Conservation (phyloP, 2,113 vertebrate genomes). For the Accipiter cooperii region DNA sequence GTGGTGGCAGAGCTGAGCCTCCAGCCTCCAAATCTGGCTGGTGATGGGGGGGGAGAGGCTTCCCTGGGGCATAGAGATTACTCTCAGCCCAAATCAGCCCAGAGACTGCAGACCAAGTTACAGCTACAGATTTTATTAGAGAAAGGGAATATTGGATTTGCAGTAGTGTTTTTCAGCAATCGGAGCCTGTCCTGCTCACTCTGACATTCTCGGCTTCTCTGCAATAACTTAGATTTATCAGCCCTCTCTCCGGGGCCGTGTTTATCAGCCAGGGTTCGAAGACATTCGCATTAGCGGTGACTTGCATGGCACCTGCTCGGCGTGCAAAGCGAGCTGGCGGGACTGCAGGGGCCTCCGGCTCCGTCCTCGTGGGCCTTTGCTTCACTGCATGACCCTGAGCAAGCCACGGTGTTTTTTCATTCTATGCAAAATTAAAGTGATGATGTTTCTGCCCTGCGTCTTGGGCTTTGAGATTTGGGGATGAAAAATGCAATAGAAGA, state of each 20-base stretch:
- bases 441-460: neutral
- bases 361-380: neutral
- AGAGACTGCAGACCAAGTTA: neutral
- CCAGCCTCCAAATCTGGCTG: neutral
- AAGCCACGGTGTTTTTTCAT: neutral
- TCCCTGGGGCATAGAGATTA: neutral
- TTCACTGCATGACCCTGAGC: neutral
- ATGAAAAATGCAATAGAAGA: neutral
- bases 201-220: neutral
- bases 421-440: neutral
- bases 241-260: neutral
- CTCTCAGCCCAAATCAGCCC: neutral
- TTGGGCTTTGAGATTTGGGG: neutral
- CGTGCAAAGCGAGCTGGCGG: neutral
- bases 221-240: neutral
- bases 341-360: neutral
- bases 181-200: neutral
- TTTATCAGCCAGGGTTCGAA: neutral
- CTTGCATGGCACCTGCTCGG: rapidly evolving
- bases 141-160: neutral
- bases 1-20: neutral
- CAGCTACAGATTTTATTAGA: neutral
- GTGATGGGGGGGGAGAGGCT: neutral
- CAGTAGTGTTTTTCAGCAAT: neutral
- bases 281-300: neutral